Evolutionary conservation across 2,797 vertebrate genomes (phyloP).

Genomic region (Denticeps clupeoides): DNA sequence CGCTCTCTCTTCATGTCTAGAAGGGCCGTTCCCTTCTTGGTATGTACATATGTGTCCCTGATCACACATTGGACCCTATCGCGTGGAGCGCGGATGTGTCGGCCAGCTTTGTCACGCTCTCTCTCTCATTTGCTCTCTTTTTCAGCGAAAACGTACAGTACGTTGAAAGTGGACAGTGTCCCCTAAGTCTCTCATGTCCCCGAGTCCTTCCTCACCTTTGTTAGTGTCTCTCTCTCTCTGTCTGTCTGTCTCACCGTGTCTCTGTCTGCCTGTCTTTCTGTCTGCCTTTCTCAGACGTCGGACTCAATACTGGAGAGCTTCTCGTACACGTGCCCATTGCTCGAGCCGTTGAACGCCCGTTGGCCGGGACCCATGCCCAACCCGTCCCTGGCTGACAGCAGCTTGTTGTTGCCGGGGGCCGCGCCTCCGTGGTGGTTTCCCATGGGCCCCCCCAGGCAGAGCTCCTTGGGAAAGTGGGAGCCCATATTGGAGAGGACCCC

Average conservation of each 20-base stretch:
- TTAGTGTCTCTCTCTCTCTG: slow-evolving; percentile 15
- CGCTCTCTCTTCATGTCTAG: slow-evolving; percentile 30
- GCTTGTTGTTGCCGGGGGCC: slow-evolving; percentile 57
- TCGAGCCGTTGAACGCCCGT: slow-evolving; percentile 76
- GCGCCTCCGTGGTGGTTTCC: slow-evolving; percentile 77
- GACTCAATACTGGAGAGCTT: slow-evolving; percentile 99
- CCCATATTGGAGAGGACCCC: slow-evolving; percentile 85
- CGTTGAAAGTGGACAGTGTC: slow-evolving; percentile 26
- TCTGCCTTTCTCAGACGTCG: slow-evolving; percentile 71
- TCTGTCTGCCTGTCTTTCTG: neutral
- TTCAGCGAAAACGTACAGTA: slow-evolving; percentile 21
- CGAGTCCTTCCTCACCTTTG: slow-evolving; percentile 1
- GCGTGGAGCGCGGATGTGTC: too few species aligned
- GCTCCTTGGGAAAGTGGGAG: slow-evolving; percentile 69
- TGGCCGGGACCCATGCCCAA: slow-evolving; percentile 63
- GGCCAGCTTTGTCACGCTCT: slow-evolving; percentile 33
- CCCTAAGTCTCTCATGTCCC: slow-evolving; percentile 28
- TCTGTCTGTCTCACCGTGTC: slow-evolving; percentile 18
- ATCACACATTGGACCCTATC: slow-evolving; percentile 15
- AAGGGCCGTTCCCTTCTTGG: slow-evolving; percentile 15
- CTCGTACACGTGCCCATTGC: slow-evolving; percentile 98
- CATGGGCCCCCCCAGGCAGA: slow-evolving; percentile 64
- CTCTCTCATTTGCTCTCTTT: slow-evolving; percentile 32
- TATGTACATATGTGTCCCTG: slow-evolving; percentile 27
- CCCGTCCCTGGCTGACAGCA: slow-evolving; percentile 57